These are phyloP conservation scores for Hylomyscus alleni DNA, from an alignment of 2,797 vertebrate genomes.

Conservation along the genomic window DNA sequence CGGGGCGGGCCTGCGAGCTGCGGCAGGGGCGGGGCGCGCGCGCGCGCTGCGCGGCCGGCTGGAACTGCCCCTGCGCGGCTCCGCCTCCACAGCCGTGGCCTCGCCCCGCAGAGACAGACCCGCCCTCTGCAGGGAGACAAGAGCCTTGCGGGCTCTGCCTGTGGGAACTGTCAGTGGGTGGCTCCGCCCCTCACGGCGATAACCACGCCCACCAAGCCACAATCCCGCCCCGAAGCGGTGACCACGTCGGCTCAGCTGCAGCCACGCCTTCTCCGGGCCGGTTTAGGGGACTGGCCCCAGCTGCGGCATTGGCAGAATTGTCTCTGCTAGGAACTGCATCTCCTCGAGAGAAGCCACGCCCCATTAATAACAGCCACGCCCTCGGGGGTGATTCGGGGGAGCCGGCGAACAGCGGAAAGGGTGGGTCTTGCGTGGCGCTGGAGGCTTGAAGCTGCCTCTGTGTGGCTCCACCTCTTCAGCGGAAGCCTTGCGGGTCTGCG, in stretches of 20 bases:
- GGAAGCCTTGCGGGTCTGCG: not conserved
- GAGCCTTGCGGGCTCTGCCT: not conserved
- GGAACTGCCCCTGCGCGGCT: constrained; percentile 71
- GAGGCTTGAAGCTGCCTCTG: not conserved
- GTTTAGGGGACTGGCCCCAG: not conserved
- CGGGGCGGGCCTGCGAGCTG: constrained; percentile 74
- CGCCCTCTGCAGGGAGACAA: not conserved
- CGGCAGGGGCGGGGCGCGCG: constrained; percentile 74
- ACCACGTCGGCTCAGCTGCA: not conserved
- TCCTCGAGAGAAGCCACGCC: not conserved
- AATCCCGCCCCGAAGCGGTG: not conserved
- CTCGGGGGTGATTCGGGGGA: not conserved
- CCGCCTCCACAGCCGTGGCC: not conserved
- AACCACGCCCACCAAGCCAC: not conserved
- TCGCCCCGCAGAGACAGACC: not conserved
- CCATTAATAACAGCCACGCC: not conserved
- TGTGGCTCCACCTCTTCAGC: not conserved
- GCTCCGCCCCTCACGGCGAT: not conserved
- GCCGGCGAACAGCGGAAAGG: not conserved
- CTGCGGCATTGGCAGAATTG: not conserved
- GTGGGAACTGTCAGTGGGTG: not conserved
- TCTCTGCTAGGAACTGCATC: not conserved
- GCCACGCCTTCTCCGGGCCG: not conserved
- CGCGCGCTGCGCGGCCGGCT: not conserved
- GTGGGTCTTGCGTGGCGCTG: not conserved